These are phyloP conservation scores for Apamea crenata DNA, from an alignment of 2,888 invertebrate genomes.

Conservation along the genomic window DNA sequence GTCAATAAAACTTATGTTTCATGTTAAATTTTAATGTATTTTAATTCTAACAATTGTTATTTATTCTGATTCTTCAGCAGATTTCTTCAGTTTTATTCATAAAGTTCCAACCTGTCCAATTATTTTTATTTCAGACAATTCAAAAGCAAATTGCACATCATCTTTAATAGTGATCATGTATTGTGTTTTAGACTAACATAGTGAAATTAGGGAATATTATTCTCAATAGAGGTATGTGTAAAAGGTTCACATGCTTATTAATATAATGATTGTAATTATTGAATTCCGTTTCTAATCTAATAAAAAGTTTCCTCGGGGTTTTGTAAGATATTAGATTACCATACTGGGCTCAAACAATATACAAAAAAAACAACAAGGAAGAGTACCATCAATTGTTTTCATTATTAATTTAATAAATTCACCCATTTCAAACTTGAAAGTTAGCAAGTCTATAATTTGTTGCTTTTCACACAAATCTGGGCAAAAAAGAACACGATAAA, in stretches of 20 bases:
- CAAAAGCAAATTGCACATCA: conserved; percentile 10
- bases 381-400: too few relatives aligned
- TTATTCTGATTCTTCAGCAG: conserved; percentile 18
- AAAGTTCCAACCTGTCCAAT: conserved; percentile 1
- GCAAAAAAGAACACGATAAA: neutral
- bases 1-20: conserved; percentile 15
- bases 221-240: neutral
- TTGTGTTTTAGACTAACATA: neutral
- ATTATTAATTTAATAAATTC: neutral
- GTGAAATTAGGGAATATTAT: neutral
- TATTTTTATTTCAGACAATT: conserved; percentile 13
- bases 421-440: neutral
- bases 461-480: neutral
- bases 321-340: neutral
- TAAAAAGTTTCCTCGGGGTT: neutral
- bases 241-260: neutral
- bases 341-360: too few relatives aligned
- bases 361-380: too few relatives aligned
- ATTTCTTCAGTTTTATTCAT: conserved; percentile 7
- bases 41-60: neutral
- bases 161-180: conserved; percentile 4
- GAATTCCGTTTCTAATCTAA: neutral
- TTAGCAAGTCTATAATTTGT: neutral
- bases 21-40: neutral
- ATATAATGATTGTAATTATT: neutral